phyloP scores from a whole-genome alignment of 2,797 vertebrate species.

The Gymnothorax reevesii region DNA sequence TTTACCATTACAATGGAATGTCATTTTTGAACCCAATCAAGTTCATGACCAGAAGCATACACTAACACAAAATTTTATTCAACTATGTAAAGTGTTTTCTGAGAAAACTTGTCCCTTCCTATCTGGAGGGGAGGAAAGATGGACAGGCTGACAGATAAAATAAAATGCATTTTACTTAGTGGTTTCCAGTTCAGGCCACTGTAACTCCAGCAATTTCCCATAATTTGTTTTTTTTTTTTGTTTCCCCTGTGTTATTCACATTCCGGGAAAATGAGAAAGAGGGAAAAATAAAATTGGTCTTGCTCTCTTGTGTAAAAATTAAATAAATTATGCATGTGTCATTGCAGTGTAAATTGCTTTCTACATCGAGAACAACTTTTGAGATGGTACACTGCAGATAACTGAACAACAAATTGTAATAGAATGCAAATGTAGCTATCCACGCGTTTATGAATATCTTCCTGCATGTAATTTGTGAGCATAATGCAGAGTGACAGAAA shows the following conservation, averaged over 20 bases:
- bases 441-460: neutral
- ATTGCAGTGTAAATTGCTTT: neutral
- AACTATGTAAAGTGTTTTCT: too few relatives aligned
- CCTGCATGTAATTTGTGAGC: neutral
- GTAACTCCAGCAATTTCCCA: neutral
- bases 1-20: neutral
- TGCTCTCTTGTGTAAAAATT: neutral
- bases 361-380: neutral
- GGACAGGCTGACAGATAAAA: neutral
- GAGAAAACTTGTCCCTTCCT: too few relatives aligned
- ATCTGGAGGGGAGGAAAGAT: too few relatives aligned
- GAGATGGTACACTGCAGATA: neutral
- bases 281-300: neutral
- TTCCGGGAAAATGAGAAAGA: neutral
- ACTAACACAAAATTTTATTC: too few relatives aligned
- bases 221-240: neutral
- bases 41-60: too few relatives aligned
- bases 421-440: neutral
- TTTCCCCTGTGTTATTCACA: neutral
- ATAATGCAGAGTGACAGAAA: neutral
- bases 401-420: neutral
- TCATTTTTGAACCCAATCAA: too few relatives aligned
- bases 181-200: neutral
- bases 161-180: neutral
- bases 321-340: constrained; percentile 3